Evolutionary conservation across 2,113 vertebrate genomes (phyloP).

Genomic region (Prinia subflava): DNA sequence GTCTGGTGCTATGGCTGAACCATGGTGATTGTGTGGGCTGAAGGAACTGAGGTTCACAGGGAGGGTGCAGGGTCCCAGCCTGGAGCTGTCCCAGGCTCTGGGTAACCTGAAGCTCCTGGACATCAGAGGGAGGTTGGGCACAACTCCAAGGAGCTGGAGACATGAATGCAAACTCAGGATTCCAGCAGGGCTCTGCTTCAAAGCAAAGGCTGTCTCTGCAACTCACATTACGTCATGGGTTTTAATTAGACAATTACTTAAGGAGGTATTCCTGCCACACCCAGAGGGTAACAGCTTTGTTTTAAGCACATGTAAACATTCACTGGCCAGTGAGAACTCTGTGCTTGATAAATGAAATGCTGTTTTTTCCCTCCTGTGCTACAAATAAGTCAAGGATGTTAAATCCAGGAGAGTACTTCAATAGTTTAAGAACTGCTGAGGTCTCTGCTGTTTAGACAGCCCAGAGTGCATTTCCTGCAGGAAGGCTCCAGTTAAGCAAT

Average conservation of each 20-base stretch:
- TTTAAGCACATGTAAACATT: background rate
- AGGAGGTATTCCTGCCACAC: background rate
- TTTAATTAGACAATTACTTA: conserved; percentile 28
- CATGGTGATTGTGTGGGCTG: background rate
- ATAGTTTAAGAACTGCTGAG: background rate
- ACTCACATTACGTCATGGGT: background rate
- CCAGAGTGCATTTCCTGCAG: background rate
- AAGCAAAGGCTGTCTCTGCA: background rate
- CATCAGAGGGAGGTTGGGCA: background rate
- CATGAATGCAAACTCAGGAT: background rate
- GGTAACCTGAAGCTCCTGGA: background rate
- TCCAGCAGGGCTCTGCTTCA: background rate
- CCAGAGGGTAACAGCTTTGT: conserved; percentile 5
- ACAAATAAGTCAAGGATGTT: background rate
- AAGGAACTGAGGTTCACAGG: background rate
- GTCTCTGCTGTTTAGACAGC: background rate
- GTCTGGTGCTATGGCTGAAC: background rate
- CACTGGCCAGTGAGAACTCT: background rate
- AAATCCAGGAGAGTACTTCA: background rate
- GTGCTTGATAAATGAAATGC: background rate
- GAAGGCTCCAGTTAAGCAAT: background rate
- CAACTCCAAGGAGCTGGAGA: background rate
- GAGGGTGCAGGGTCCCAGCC: background rate
- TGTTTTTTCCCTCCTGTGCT: background rate
- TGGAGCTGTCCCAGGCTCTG: background rate